phyloP scores from a whole-genome alignment of 2,113 vertebrate species.

The Lepisosteus oculatus region DNA sequence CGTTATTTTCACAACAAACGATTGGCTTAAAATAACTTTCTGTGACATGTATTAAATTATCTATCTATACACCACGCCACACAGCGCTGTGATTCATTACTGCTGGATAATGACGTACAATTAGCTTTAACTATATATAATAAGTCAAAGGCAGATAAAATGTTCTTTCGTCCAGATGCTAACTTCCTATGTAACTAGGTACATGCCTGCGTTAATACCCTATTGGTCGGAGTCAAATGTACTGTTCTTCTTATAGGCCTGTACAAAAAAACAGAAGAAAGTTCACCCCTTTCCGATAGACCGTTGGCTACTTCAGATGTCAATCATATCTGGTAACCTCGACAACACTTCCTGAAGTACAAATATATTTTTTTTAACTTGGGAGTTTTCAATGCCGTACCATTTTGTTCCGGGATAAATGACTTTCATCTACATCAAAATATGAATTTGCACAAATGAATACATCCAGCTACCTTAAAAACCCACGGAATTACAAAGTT shows the following conservation, averaged over 20 bases:
- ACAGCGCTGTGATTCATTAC: too few species aligned
- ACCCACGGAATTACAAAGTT: neutral
- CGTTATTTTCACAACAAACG: too few species aligned
- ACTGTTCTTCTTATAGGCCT: conserved; percentile 6
- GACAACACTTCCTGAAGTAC: conserved; percentile 17
- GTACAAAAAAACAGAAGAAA: neutral
- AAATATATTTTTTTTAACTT: conserved; percentile 7
- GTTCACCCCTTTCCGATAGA: neutral
- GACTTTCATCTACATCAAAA: neutral
- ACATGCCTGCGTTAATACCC: neutral
- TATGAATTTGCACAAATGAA: neutral
- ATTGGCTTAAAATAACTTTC: too few species aligned
- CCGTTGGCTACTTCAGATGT: conserved; percentile 2
- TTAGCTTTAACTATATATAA: too few species aligned
- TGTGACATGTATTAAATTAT: too few species aligned
- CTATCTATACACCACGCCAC: too few species aligned
- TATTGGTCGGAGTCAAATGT: conserved; percentile 3
- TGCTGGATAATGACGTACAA: too few species aligned
- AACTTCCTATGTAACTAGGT: conserved; percentile 10
- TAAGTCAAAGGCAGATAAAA: too few species aligned
- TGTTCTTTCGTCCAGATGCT: too few species aligned
- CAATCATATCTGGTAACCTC: conserved; percentile 6
- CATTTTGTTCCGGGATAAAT: neutral
- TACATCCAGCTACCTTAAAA: neutral
- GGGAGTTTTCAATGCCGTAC: neutral